These are phyloP conservation scores for Ailuropoda melanoleuca DNA, from an alignment of 2,113 vertebrate genomes.

Conservation along the genomic window DNA sequence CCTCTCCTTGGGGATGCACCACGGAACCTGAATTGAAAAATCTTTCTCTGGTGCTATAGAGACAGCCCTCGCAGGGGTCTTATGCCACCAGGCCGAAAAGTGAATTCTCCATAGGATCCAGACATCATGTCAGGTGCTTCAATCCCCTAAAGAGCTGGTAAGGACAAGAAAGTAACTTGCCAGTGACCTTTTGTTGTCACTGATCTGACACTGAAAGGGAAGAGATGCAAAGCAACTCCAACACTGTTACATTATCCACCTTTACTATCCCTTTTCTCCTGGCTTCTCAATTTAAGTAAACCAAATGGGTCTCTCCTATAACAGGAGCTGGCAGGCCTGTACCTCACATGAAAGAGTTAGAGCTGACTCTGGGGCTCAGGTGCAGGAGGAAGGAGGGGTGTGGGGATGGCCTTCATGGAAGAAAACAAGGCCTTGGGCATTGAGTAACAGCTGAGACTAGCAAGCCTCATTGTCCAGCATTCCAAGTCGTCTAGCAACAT, in stretches of 20 bases:
- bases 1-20: not conserved
- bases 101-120: not conserved
- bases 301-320: not conserved
- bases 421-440: constrained; percentile 64
- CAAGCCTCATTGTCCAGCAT: constrained; percentile 58
- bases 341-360: constrained; percentile 29
- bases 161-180: not conserved
- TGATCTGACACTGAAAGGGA: not conserved
- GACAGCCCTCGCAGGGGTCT: not conserved
- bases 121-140: not conserved
- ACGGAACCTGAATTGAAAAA: constrained; percentile 5
- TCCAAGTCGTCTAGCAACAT: constrained; percentile 65
- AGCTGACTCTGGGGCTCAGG: constrained; percentile 67
- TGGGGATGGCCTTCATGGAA: constrained; percentile 42
- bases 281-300: not conserved
- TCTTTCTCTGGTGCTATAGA: not conserved
- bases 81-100: not conserved
- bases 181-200: not conserved
- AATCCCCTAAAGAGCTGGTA: not conserved
- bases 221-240: not conserved
- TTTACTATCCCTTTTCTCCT: not conserved
- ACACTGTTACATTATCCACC: not conserved
- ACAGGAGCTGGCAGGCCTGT: not conserved
- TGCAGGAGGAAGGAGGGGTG: constrained; percentile 21
- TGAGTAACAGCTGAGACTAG: constrained; percentile 65